These are phyloP conservation scores for Meloidogyne exigua DNA, from an alignment of 1,140 invertebrate species.

Conservation along the genomic window DNA sequence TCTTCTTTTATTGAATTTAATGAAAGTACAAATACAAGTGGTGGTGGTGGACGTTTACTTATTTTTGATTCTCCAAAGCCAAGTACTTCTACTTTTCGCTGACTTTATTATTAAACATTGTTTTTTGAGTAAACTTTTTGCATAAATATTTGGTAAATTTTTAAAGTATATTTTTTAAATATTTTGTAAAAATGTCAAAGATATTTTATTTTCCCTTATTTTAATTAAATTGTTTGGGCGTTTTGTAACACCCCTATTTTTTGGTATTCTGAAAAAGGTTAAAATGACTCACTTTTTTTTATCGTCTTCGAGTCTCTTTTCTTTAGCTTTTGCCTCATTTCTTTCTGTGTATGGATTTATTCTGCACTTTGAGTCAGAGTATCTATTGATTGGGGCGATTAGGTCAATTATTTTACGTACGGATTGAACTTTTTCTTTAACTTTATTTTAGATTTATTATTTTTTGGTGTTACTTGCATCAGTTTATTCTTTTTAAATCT, in stretches of 20 bases:
- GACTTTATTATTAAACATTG: neutral
- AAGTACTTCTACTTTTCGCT: slow-evolving; percentile 1
- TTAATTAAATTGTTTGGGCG: too few species aligned
- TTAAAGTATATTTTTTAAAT: too few species aligned
- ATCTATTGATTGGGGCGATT: too few species aligned
- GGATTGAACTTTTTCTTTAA: too few species aligned
- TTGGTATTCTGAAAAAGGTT: neutral
- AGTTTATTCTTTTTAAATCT: too few species aligned
- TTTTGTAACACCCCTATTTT: neutral
- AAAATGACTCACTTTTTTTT: neutral
- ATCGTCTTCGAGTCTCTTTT: neutral
- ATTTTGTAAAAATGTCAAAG: neutral
- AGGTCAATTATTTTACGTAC: too few species aligned
- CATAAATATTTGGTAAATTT: neutral
- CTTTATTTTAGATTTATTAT: too few species aligned
- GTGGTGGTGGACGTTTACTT: neutral
- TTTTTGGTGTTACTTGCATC: too few species aligned
- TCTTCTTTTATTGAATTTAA: neutral
- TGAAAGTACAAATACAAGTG: neutral
- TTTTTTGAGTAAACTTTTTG: neutral
- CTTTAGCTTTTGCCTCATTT: neutral
- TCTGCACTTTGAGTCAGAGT: neutral
- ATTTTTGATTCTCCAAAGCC: neutral
- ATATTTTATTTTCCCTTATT: neutral
- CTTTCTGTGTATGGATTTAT: neutral